Percentiles rank a stretch among this genome's conserved stretches.
Evolutionary conservation across 1,140 invertebrate genomes (phyloP).

Genomic region (Apis dorsata): DNA sequence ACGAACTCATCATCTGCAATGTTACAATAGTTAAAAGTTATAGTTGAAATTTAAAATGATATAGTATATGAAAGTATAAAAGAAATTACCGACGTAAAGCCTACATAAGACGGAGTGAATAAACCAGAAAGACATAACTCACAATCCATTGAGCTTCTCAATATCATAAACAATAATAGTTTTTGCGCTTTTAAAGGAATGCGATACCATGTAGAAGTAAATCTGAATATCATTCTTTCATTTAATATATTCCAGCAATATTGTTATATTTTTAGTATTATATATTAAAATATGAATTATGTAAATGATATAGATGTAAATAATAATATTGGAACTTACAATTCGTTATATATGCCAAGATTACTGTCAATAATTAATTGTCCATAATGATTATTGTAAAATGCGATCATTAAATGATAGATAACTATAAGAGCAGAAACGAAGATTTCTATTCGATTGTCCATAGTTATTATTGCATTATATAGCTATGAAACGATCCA

Average conservation of each 20-base stretch:
- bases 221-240: not conserved
- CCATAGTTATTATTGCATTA: not conserved
- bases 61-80: not conserved
- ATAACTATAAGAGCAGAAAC: fast-evolving
- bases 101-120: slow-evolving; percentile 2
- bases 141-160: not conserved
- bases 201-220: slow-evolving; percentile 23
- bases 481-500: not conserved
- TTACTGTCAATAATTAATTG: not conserved
- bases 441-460: not conserved
- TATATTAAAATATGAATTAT: too few species aligned
- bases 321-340: not conserved
- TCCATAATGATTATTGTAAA: not conserved
- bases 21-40: too few species aligned
- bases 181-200: slow-evolving; percentile 16
- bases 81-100: slow-evolving; percentile 36
- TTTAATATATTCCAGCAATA: fast-evolving
- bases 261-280: too few species aligned
- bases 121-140: not conserved
- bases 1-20: too few species aligned
- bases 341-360: not conserved
- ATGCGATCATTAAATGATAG: not conserved
- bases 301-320: too few species aligned
- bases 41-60: not conserved
- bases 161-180: slow-evolving; percentile 22